A percentile compares a stretch with the other conserved stretches of the same genome.
Conservation (phyloP, 2,113 vertebrate genomes). For the Hemichromis elongatus region DNA sequence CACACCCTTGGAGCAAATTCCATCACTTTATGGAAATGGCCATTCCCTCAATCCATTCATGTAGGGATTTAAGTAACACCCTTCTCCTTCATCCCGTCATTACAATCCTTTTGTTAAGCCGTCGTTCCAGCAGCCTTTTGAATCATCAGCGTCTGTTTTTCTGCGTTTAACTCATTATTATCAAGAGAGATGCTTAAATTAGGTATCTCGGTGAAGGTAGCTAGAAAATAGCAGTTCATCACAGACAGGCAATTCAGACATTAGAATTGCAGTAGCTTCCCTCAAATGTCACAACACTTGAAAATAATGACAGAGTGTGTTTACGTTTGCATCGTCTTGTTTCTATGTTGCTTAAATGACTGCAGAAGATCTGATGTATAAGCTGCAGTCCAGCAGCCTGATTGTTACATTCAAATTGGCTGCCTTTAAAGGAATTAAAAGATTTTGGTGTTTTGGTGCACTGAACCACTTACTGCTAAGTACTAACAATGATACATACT, state of each 20-base stretch:
- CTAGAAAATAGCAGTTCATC: not conserved
- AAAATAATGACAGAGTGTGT: not conserved
- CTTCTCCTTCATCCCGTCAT: slow-evolving; percentile 11
- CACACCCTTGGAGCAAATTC: slow-evolving; percentile 26
- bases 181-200: slow-evolving; percentile 8
- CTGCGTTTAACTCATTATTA: slow-evolving; percentile 1
- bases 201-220: not conserved
- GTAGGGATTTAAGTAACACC: slow-evolving; percentile 30
- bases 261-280: not conserved
- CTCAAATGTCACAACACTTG: not conserved
- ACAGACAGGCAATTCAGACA: not conserved
- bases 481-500: not conserved
- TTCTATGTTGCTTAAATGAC: not conserved
- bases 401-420: not conserved
- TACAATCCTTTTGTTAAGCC: slow-evolving; percentile 20
- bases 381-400: not conserved
- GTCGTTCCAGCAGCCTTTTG: not conserved
- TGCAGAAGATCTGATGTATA: not conserved
- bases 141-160: not conserved
- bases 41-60: slow-evolving; percentile 44
- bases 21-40: slow-evolving; percentile 51
- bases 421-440: not conserved
- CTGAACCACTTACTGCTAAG: not conserved
- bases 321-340: not conserved
- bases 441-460: not conserved